Conservation (phyloP, 2,113 vertebrate species). For the Pogona vitticeps region DNA sequence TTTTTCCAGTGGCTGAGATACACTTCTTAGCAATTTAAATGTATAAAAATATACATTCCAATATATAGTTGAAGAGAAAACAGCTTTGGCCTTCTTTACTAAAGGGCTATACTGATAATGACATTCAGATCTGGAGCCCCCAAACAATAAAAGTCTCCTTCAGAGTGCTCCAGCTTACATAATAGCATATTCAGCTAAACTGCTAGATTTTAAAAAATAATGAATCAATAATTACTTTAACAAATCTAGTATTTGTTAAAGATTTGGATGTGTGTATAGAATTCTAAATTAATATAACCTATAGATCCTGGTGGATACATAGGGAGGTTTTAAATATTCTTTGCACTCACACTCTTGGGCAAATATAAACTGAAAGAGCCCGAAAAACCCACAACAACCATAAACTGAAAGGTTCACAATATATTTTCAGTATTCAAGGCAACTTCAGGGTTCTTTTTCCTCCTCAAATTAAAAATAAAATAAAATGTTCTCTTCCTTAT, state of each 20-base stretch:
- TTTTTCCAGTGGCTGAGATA: no score
- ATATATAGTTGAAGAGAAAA: background rate
- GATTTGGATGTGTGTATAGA: background rate
- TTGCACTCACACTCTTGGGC: background rate
- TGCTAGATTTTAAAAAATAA: background rate
- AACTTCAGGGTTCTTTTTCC: background rate
- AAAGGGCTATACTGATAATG: background rate
- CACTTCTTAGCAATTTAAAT: no score
- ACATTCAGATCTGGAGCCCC: background rate
- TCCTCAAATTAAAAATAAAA: background rate
- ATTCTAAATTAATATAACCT: background rate
- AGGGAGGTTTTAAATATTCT: background rate
- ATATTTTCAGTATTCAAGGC: background rate
- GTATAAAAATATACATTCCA: background rate
- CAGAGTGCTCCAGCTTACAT: background rate
- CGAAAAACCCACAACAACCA: no score
- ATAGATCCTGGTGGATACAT: background rate
- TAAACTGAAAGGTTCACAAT: background rate
- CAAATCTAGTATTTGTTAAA: background rate
- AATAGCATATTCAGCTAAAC: background rate
- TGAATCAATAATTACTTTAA: background rate
- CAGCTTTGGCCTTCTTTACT: background rate
- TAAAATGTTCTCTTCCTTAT: background rate
- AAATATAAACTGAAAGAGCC: background rate
- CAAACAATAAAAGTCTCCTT: background rate